Evolutionary conservation across 92 coral and sea anemone species (phyloP), one percentile per base, ranked within the genome.

Genomic region (Siderastrea radians): DNA sequence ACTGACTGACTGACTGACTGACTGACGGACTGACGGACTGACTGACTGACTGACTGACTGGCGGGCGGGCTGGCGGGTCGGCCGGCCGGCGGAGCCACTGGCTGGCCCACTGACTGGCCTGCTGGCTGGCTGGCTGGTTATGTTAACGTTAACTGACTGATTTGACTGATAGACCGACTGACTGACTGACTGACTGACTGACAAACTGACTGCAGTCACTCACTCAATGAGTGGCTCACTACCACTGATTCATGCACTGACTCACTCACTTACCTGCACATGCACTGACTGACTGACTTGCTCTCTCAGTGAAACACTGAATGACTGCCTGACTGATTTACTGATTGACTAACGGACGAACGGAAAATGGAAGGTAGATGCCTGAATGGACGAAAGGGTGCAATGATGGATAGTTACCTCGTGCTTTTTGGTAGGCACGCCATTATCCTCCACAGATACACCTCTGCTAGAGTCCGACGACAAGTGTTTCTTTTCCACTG

Each of bases 401-500:
- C 9, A 43, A 1, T 10, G 53, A 10, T 13, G 46, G n/a, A 46
- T 82, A 4, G 9, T 2, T 85, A 85, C 89, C 84, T 85, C 89
- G 10, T 47, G 76, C 65, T 78, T 85, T 38, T 77, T 69, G 60
- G 4, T 55, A 48, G 77, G 75, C 8, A n/a, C 58, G 10, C 55
- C 75, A 59, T 77, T 76, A 57, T 77, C 84, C 55, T 75, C 78
- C 7, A 6, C 6, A n/a, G 65, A 67, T 12, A 17, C 60, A 52
- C 55, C 67, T 26, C 26, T 38, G 54, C 83, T 51, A 6, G 70
- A 77, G n/a, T 77, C 89, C 2, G 80, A 77, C 19, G 84, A 78
- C 67, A 16, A 19, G 2, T 54, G 68, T n/a, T 78, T 78, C 53
- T 78, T 85, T 54, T 77, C 89, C 54, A 85, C 47, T 15, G 83